Percentiles rank a stretch among this genome's conserved stretches.
phyloP scores from a whole-genome alignment of 2,113 vertebrate genomes.

The Trachemys scripta region DNA sequence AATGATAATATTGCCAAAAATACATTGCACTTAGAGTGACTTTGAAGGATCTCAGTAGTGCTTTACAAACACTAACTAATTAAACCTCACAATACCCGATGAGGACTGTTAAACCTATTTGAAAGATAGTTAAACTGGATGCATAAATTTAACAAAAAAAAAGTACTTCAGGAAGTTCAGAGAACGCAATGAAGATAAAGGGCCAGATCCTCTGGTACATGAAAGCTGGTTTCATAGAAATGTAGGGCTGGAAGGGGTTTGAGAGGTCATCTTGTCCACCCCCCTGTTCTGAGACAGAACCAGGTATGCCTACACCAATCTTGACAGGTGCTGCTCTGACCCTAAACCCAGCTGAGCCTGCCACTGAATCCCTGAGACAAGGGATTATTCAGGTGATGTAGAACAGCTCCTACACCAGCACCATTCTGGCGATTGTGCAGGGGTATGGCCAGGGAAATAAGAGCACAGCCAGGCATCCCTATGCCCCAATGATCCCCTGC shows the following conservation, averaged over 20 bases:
- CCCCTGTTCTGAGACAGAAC: background rate
- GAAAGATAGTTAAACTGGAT: background rate
- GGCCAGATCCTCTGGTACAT: fast-evolving
- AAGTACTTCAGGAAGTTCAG: background rate
- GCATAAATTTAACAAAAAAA: background rate
- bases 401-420: background rate
- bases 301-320: background rate
- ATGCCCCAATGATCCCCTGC: background rate
- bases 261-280: background rate
- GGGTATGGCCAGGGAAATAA: background rate
- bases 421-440: background rate
- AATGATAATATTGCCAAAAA: background rate
- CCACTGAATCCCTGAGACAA: background rate
- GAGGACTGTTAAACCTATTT: background rate
- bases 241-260: background rate
- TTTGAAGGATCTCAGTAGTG: background rate
- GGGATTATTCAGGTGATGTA: background rate
- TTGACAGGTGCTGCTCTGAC: background rate
- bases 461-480: background rate
- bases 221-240: background rate
- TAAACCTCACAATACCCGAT: background rate
- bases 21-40: background rate
- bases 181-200: fast-evolving
- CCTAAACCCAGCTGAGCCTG: background rate
- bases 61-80: slow-evolving; percentile 1